phyloP scores from a whole-genome alignment of 2,888 invertebrate genomes.

The Callinectes sapidus region DNA sequence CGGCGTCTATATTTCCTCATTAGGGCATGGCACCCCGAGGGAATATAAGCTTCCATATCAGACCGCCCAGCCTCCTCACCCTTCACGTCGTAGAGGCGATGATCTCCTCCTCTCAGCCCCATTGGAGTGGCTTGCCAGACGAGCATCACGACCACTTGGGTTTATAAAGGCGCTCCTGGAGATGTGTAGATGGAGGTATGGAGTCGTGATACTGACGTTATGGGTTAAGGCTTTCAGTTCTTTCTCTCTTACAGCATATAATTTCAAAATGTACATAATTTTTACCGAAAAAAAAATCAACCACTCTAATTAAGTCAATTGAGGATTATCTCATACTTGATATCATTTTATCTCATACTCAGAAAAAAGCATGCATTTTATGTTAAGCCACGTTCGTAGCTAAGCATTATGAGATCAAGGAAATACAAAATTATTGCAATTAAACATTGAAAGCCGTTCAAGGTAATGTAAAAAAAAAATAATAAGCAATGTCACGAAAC shows the following conservation, averaged over 20 bases:
- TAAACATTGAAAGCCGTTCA: not conserved
- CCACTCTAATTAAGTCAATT: not conserved
- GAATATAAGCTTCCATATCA: not conserved
- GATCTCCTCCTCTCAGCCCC: not conserved
- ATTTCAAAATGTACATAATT: too few relatives aligned
- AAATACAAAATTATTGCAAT: not conserved
- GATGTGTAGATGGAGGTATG: not conserved
- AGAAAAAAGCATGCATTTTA: not conserved
- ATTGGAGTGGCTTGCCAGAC: not conserved
- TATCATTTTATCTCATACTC: not conserved
- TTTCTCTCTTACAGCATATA: not conserved
- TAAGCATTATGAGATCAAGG: not conserved
- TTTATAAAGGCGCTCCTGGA: not conserved
- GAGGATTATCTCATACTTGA: not conserved
- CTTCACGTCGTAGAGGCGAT: not conserved
- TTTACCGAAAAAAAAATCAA: too few relatives aligned
- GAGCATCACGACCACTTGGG: not conserved
- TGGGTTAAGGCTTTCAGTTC: not conserved
- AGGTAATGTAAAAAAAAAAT: not conserved
- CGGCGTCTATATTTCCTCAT: conserved; percentile 11
- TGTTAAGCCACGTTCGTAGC: not conserved
- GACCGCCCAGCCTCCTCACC: not conserved
- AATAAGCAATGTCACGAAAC: not conserved
- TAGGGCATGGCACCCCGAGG: not conserved
- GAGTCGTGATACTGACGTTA: not conserved